Conservation (phyloP, 2,113 vertebrate species). For the Bubo bubo region DNA sequence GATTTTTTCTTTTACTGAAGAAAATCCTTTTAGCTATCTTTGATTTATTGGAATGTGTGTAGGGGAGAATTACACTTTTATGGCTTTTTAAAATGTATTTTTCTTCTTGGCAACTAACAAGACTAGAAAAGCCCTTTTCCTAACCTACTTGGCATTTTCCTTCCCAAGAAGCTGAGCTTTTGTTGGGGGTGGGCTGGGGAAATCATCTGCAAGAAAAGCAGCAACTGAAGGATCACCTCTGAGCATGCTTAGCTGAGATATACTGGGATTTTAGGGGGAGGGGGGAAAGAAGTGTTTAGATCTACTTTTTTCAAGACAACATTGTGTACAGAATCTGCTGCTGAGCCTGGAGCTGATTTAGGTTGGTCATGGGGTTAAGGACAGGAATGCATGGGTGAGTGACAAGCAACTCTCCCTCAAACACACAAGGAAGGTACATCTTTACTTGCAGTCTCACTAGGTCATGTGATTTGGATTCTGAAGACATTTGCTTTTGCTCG, state of each 20-base stretch:
- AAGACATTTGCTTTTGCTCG: background rate
- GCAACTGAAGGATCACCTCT: background rate
- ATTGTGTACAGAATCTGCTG: background rate
- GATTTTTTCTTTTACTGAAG: constrained; percentile 65
- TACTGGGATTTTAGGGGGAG: background rate
- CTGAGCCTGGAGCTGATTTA: background rate
- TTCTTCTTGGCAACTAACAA: constrained; percentile 66
- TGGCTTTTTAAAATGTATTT: constrained; percentile 67
- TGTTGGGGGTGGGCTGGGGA: background rate
- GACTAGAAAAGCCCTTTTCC: constrained; percentile 31
- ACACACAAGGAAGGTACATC: background rate
- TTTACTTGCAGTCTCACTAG: background rate
- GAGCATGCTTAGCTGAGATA: background rate
- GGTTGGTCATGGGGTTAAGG: background rate
- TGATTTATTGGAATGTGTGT: constrained; percentile 64
- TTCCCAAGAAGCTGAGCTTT: background rate
- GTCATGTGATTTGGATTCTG: background rate
- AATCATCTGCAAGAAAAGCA: background rate
- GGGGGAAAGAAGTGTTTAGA: background rate
- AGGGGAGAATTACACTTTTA: constrained; percentile 62
- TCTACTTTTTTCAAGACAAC: background rate
- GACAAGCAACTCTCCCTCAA: background rate
- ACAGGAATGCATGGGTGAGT: background rate
- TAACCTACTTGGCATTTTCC: constrained; percentile 34
- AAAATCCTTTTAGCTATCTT: constrained; percentile 71